Evolutionary conservation across 2,113 vertebrate genomes (phyloP).

Genomic region (Ageneiosus marmoratus): DNA sequence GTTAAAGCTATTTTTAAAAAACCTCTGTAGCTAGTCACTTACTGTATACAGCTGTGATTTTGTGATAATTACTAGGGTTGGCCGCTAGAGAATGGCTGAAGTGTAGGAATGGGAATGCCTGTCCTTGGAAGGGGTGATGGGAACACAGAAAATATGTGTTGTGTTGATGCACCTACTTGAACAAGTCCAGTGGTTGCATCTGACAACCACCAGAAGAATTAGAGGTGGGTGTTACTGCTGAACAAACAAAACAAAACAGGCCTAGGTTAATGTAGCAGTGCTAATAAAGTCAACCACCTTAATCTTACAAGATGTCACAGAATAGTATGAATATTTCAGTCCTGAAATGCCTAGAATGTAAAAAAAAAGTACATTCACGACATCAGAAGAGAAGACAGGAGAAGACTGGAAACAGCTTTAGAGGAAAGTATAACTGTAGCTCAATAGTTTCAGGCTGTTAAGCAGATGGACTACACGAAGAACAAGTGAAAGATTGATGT

Average conservation of each 20-base stretch:
- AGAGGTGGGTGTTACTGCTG: not conserved
- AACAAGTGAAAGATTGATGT: not conserved
- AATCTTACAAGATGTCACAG: not conserved
- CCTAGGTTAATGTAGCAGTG: not conserved
- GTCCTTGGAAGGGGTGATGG: not conserved
- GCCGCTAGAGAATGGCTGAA: not conserved
- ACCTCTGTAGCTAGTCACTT: not conserved
- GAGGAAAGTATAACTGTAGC: not conserved
- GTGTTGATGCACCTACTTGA: not conserved
- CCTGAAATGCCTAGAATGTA: not conserved
- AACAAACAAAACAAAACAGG: not conserved
- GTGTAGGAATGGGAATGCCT: not conserved
- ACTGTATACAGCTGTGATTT: not conserved
- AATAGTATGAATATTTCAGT: not conserved
- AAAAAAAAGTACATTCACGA: not conserved
- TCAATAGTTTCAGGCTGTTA: not conserved
- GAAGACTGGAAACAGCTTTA: not conserved
- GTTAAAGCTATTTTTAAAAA: not conserved
- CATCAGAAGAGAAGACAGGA: not conserved
- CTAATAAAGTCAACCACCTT: not conserved
- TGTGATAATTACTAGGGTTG: not conserved
- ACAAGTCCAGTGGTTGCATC: not conserved
- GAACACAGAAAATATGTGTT: not conserved
- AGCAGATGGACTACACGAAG: not conserved
- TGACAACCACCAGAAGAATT: not conserved